Conservation (phyloP, 35 echinoderm and acorn worm species). For the Stichopus chloronotus region DNA sequence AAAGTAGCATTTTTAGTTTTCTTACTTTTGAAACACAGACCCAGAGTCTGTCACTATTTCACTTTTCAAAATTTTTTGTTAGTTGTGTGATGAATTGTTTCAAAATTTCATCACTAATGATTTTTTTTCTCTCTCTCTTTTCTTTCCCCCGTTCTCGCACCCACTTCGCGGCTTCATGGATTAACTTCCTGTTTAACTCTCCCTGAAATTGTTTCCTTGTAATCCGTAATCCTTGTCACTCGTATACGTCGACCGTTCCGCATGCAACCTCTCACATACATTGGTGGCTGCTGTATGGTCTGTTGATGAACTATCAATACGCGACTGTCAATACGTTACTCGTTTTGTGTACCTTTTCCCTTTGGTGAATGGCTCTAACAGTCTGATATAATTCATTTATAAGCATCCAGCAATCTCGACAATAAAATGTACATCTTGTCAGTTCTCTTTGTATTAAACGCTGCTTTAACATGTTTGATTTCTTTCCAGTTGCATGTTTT, state of each 20-base stretch:
- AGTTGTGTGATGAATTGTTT: not conserved
- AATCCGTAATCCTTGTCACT: too few species aligned
- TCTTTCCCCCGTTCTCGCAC: not conserved
- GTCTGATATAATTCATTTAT: not conserved
- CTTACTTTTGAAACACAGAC: too few species aligned
- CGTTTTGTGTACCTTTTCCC: not conserved
- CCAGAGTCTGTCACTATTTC: too few species aligned
- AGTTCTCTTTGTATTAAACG: not conserved
- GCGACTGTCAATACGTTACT: not conserved
- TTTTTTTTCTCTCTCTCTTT: conserved; percentile 3
- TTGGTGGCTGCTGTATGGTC: not conserved
- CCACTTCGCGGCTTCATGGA: not conserved
- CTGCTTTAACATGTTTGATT: too few species aligned
- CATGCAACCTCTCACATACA: not conserved
- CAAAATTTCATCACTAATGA: conserved; percentile 10
- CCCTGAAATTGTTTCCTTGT: not conserved
- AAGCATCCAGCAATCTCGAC: not conserved
- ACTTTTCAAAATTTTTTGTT: too few species aligned
- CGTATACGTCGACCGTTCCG: not conserved
- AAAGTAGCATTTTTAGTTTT: too few species aligned
- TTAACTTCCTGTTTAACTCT: not conserved
- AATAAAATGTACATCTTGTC: not conserved
- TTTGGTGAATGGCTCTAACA: not conserved
- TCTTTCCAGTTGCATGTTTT: too few species aligned
- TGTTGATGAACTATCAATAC: not conserved